Evolutionary conservation across 2,797 vertebrate genomes (phyloP), one percentile per base, ranked within the genome.

Genomic region (Argya squamiceps): DNA sequence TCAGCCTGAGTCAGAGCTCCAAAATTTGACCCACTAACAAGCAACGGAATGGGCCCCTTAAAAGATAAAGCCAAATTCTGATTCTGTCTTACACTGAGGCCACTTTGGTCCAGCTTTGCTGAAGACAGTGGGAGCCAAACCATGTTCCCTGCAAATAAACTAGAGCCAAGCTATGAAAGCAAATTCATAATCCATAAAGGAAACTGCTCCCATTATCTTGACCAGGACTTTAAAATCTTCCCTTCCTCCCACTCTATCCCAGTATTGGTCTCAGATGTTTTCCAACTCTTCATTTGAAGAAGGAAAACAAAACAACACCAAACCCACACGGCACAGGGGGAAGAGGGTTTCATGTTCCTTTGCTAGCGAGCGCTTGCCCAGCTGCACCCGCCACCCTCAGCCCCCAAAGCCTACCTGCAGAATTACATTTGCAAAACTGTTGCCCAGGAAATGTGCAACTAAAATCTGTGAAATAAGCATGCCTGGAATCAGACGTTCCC

Each of bases 391-490:
- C 84, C 1, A 0, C 65, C 80, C 64, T 68, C 53, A 1, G 52
- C 46, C 85, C 80, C 64, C 92, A 60, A 84, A 91, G 75, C 84
- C 82, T 91, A 96, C 96, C 93, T 96, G 95, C 75, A 78, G 87
- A 82, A 88, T 83, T 85, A 71, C 73, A 89, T 92, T 90, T 94
- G 85, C 92, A 90, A 88, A 96, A 84, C 85, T 73, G 76, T 81
- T 79, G 94, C 91, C 94, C 92, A 36, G 94, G 85, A 93, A 95
- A 96, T 81, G 85, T 94, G 96, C 91, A 69, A 49, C 95, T 96
- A 96, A 96, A 88, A 91, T 75, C 96, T 96, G 96, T 96, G 94
- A 96, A 96, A 97, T 89, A 85, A 90, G 95, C 96, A 90, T 96
- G 92, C 93, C 93, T 68, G 91, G 93, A 93, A 96, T 89, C 96